phyloP scores from a whole-genome alignment of 2,797 vertebrate genomes.

The Alfaro cultratus region DNA sequence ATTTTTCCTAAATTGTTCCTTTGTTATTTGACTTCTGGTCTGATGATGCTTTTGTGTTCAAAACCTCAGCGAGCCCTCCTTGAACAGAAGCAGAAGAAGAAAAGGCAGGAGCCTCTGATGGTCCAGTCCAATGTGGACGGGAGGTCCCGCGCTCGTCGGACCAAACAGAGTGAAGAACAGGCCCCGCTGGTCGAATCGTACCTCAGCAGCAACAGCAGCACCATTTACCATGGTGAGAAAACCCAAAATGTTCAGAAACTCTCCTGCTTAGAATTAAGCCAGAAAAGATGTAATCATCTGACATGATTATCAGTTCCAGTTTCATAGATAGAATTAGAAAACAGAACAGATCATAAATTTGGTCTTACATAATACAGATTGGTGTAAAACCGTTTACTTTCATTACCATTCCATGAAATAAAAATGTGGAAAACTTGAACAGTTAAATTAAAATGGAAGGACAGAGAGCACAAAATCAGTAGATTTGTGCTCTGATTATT shows the following conservation, averaged over 20 bases:
- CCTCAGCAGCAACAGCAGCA: constrained; percentile 96
- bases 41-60: constrained; percentile 8
- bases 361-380: neutral
- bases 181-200: constrained; percentile 96
- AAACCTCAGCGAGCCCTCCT: constrained; percentile 87
- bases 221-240: constrained; percentile 92
- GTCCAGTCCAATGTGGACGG: constrained; percentile 96
- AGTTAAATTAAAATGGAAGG: neutral
- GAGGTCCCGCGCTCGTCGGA: constrained; percentile 88
- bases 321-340: neutral
- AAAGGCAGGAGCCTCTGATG: constrained; percentile 97
- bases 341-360: neutral
- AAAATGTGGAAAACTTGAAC: neutral
- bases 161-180: constrained; percentile 95
- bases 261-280: constrained; percentile 1
- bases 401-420: neutral
- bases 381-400: neutral
- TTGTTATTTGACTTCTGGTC: constrained; percentile 3
- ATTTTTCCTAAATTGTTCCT: constrained; percentile 18
- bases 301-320: neutral
- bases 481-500: neutral
- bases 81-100: constrained; percentile 99
- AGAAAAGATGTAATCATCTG: constrained; percentile 3
- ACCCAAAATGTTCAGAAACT: constrained; percentile 12
- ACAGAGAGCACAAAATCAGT: neutral